These are phyloP conservation scores for Sylvia atricapilla DNA, from an alignment of 2,113 vertebrate species.

Conservation along the genomic window DNA sequence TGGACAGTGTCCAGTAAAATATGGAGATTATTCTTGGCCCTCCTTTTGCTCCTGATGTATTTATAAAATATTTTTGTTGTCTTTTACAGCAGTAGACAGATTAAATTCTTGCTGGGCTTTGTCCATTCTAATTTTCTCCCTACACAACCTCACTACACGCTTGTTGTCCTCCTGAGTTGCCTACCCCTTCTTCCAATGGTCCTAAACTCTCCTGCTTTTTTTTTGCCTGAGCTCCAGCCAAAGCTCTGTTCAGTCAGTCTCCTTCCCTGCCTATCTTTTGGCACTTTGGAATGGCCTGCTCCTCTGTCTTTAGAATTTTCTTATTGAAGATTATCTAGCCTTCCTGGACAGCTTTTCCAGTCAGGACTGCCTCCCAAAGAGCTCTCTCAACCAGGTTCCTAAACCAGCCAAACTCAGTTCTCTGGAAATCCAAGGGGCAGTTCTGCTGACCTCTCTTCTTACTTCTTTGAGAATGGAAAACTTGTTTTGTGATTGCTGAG, in stretches of 20 bases:
- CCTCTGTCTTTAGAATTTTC: not conserved
- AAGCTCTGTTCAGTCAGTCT: not conserved
- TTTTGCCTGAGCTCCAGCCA: not conserved
- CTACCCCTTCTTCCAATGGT: not conserved
- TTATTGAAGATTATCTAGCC: not conserved
- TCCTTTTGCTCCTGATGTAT: not conserved
- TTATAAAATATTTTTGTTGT: not conserved
- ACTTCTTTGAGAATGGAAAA: not conserved
- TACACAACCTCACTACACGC: not conserved
- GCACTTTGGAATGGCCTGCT: not conserved
- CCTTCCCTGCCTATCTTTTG: not conserved
- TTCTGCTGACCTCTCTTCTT: not conserved
- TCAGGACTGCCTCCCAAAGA: not conserved
- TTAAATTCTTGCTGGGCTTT: not conserved
- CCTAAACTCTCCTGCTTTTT: not conserved
- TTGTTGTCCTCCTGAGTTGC: not conserved
- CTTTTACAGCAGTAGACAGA: not conserved
- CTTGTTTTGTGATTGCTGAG: accelerated
- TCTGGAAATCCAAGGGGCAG: not conserved
- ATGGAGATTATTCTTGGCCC: not conserved
- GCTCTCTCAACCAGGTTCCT: not conserved
- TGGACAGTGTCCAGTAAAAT: not conserved
- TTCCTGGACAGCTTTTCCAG: not conserved
- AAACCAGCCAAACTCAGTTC: not conserved
- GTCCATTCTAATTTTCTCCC: not conserved